phyloP scores from a whole-genome alignment of 2,797 vertebrate species.

The Cryptoblepharus egeriae region DNA sequence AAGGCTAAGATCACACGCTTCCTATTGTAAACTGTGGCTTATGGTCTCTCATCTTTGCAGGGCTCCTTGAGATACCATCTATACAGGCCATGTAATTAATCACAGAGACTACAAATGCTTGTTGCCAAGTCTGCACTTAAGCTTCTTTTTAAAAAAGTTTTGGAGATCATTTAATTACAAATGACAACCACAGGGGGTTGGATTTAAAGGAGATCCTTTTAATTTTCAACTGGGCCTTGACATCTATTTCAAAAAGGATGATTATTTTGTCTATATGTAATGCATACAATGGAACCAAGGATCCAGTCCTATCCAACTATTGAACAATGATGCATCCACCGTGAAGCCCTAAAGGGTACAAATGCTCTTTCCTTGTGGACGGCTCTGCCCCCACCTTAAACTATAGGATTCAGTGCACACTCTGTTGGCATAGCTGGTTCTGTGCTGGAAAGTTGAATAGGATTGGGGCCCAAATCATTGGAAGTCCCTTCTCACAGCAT shows the following conservation, averaged over 20 bases:
- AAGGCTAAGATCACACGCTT: constrained; percentile 37
- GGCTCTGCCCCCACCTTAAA: too few relatives aligned
- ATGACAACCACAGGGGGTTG: neutral
- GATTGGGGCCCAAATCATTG: neutral
- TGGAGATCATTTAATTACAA: constrained; percentile 5
- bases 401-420: too few relatives aligned
- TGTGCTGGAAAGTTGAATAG: too few relatives aligned
- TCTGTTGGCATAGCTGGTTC: too few relatives aligned
- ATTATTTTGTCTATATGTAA: neutral
- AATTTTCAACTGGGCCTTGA: constrained; percentile 25
- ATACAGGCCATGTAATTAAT: constrained; percentile 33
- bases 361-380: too few relatives aligned
- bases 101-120: neutral
- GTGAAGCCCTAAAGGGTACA: too few relatives aligned
- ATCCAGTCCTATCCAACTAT: too few relatives aligned
- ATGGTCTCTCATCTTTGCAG: constrained; percentile 28
- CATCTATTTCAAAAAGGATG: constrained; percentile 20
- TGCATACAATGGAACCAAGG: neutral
- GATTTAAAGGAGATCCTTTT: constrained; percentile 15
- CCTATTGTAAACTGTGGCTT: constrained; percentile 46
- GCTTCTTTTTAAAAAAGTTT: constrained; percentile 24
- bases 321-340: too few relatives aligned
- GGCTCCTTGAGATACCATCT: constrained; percentile 31
- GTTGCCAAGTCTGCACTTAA: constrained; percentile 35
- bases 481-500: neutral